phyloP scores from a whole-genome alignment of 2,888 invertebrate genomes.

The Cabera pusaria region DNA sequence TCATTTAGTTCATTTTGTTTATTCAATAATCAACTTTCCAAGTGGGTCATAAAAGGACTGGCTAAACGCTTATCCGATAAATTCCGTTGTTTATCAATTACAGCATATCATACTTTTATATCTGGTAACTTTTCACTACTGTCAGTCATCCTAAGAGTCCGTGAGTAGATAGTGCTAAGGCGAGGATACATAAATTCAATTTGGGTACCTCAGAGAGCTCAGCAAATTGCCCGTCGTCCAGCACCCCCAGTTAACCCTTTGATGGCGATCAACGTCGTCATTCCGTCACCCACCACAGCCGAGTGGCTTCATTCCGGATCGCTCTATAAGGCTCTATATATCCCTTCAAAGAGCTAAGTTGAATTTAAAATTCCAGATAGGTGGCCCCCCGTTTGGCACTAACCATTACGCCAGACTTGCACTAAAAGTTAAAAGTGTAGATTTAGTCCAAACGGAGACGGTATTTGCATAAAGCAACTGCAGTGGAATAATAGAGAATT shows the following conservation, averaged over 20 bases:
- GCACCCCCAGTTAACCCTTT: conserved; percentile 62
- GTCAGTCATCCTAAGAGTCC: conserved; percentile 15
- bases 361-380: conserved; percentile 47
- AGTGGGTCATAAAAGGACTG: too few relatives aligned
- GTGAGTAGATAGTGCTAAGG: conserved; percentile 43
- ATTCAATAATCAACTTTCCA: too few relatives aligned
- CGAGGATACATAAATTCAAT: conserved; percentile 75
- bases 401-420: conserved; percentile 34
- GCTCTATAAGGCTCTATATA: conserved; percentile 35
- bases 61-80: too few relatives aligned
- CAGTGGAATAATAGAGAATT: conserved; percentile 31
- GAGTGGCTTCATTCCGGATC: conserved; percentile 36
- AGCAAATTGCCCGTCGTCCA: conserved; percentile 66
- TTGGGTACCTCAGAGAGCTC: conserved; percentile 65
- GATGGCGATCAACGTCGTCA: conserved; percentile 52
- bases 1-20: too few relatives aligned
- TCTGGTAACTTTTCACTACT: too few relatives aligned
- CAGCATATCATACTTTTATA: too few relatives aligned
- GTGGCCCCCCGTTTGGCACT: conserved; percentile 32
- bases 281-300: conserved; percentile 52
- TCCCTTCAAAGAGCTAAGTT: conserved; percentile 37
- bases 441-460: conserved; percentile 31
- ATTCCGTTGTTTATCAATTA: too few relatives aligned
- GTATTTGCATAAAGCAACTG: conserved; percentile 34
- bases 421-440: conserved; percentile 40